Percentiles rank a stretch among this genome's conserved stretches.
These are phyloP conservation scores for Perithous albicinctus DNA, from an alignment of 2,888 invertebrate species.

Conservation along the genomic window DNA sequence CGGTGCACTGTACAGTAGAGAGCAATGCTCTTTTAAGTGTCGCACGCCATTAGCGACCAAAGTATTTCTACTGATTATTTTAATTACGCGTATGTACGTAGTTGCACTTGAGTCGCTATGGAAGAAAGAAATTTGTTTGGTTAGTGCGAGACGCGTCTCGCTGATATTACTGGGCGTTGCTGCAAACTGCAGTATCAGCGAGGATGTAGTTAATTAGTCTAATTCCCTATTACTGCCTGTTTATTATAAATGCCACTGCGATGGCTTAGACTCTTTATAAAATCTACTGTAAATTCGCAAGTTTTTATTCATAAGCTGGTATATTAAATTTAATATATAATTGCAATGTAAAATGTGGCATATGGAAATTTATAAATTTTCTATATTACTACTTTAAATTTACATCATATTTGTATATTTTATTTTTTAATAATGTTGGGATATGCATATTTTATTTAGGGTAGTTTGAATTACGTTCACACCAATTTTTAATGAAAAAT, in stretches of 20 bases:
- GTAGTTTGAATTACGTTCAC: no score
- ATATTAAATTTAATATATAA: no score
- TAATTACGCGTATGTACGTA: conserved; percentile 72
- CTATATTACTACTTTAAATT: no score
- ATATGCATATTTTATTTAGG: no score
- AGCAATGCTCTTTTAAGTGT: conserved; percentile 69
- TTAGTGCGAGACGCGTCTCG: not conserved
- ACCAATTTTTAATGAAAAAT: no score
- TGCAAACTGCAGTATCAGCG: not conserved
- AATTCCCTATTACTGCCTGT: not conserved
- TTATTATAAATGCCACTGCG: not conserved
- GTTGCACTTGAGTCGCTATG: conserved; percentile 1
- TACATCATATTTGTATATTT: no score
- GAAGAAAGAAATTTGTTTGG: conserved; percentile 3
- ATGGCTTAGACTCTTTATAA: no score
- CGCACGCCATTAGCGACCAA: conserved; percentile 76
- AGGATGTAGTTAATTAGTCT: not conserved
- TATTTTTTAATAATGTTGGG: no score
- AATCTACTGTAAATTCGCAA: no score
- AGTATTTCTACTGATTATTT: conserved; percentile 81
- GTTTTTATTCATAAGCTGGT: no score
- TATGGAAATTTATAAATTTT: no score
- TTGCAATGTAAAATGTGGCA: no score
- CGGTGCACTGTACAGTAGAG: conserved; percentile 27
- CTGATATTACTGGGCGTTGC: not conserved